Evolutionary conservation across 2,888 invertebrate species (phyloP), one percentile per base, ranked within the genome.

Genomic region (Eubasilissa splendida): DNA sequence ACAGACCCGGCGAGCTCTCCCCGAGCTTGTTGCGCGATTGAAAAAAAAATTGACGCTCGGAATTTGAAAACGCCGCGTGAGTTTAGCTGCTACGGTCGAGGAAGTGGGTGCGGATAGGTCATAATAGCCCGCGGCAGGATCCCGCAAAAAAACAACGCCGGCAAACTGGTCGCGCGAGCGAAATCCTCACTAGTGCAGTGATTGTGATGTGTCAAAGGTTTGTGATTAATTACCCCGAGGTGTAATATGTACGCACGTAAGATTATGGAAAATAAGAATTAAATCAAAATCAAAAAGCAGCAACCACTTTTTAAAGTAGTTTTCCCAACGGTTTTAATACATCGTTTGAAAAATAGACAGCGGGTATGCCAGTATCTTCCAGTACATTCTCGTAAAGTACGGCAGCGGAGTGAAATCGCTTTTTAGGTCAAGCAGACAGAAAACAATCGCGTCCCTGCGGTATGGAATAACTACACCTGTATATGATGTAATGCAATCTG

Each of bases 131-230:
- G 56, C 14, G 56, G 71, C 71, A 22, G 12, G 71, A 22, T 71
- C 56, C 56, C 56, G 8, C 31, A 22, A 71, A 71, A 58, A 71
- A 58, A 73, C 31, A n/a, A 31, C 33, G 58, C 71, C 71, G 71
- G 58, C 33, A 33, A 73, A 73, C 70, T 70, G 50, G 52, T 70
- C 53, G 58, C 71, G 56, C 71, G 12, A 14, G 71, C 58, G n/a
- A 73, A 70, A 73, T 58, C 71, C 71, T 33, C 12, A 11, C 8
- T n/a, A 70, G 53, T 70, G 70, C 70, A 70, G 54, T 70, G 70
- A 70, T 52, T 70, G 52, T 70, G 52, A 22, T 22, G 70, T 70
- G 70, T 10, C 22, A 70, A 8, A 70, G 14, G 53, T 52, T n/a
- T 8, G 52, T 52, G 66, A 22, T 60, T 60, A 14, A 60, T 42